Conservation (phyloP, 2,797 vertebrate species). For the Hirundo rustica region DNA sequence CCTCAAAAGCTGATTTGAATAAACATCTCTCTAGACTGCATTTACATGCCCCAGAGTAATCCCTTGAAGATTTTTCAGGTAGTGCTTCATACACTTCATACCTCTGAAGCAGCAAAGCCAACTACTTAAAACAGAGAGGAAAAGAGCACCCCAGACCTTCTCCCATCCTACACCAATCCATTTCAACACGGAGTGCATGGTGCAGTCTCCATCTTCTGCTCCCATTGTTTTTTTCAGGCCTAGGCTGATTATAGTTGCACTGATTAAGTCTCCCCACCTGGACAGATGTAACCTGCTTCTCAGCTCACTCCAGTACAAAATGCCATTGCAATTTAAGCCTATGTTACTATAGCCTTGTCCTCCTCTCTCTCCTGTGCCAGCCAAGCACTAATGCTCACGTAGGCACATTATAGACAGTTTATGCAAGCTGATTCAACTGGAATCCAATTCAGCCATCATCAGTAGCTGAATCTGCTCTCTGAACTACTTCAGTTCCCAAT, state of each 20-base stretch:
- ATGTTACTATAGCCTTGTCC: not conserved
- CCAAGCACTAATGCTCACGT: not conserved
- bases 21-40: not conserved
- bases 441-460: not conserved
- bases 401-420: not conserved
- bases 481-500: not conserved
- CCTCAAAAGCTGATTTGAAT: not conserved
- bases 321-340: not conserved
- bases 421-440: not conserved
- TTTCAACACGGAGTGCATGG: fast-evolving
- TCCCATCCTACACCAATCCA: too few species aligned
- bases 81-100: not conserved
- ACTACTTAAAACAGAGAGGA: not conserved
- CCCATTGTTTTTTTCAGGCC: not conserved
- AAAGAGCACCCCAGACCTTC: not conserved
- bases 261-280: not conserved
- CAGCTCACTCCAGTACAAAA: not conserved
- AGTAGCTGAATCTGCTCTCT: not conserved
- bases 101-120: not conserved
- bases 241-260: not conserved
- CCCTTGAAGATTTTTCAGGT: not conserved
- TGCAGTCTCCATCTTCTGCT: not conserved
- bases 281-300: not conserved
- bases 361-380: not conserved
- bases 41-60: not conserved